Conservation (phyloP, 2,113 vertebrate species). For the Periophthalmus modestus region DNA sequence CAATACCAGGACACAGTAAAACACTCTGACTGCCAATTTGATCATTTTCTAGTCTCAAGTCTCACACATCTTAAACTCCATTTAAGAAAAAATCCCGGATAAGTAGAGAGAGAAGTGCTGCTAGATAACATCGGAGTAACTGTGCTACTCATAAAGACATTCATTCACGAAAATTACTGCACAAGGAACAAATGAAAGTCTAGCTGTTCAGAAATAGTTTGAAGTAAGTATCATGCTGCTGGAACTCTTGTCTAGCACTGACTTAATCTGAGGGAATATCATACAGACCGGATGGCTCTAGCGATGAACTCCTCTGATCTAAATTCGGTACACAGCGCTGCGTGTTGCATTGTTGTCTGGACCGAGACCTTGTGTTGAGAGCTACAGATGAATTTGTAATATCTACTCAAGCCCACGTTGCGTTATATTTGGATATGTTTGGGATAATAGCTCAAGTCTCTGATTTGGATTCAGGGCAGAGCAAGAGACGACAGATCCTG, state of each 20-base stretch:
- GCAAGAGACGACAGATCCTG: background rate
- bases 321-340: background rate
- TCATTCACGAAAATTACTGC: background rate
- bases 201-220: background rate
- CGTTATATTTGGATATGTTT: conserved; percentile 1
- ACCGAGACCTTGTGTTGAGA: conserved; percentile 9
- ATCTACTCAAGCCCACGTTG: conserved; percentile 7
- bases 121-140: background rate
- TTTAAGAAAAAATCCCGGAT: background rate
- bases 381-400: conserved; percentile 10
- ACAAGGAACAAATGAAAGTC: background rate
- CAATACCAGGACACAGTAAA: background rate
- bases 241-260: background rate
- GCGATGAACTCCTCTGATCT: background rate
- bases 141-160: background rate
- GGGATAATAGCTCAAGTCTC: background rate
- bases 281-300: background rate
- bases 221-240: background rate
- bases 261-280: conserved; percentile 3
- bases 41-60: background rate
- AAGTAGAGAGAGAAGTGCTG: background rate
- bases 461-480: conserved; percentile 1
- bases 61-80: background rate
- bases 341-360: conserved; percentile 6
- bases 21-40: background rate